These are phyloP conservation scores for Perca fluviatilis DNA, from an alignment of 2,113 vertebrate species.

Conservation along the genomic window DNA sequence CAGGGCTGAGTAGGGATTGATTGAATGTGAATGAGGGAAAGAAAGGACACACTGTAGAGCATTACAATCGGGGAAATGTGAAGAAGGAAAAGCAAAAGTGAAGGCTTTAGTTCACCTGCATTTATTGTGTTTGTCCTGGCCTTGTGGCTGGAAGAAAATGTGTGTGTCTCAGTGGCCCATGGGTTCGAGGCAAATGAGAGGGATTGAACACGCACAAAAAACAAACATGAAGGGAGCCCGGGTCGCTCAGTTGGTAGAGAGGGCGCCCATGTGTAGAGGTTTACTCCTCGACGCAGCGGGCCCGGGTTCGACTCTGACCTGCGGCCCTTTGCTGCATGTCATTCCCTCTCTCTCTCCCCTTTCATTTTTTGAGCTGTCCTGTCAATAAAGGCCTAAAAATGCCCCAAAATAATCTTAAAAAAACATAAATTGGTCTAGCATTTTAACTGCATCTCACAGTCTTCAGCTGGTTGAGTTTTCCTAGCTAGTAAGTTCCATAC, in stretches of 20 bases:
- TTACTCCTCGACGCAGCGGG: no score
- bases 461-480: background rate
- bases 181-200: background rate
- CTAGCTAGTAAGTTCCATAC: background rate
- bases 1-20: slow-evolving; percentile 58
- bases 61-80: slow-evolving; percentile 11
- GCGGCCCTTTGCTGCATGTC: no score
- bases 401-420: no score
- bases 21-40: slow-evolving; percentile 35
- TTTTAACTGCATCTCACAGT: background rate
- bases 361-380: no score
- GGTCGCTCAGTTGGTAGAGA: no score
- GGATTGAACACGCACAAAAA: background rate
- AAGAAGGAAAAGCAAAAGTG: background rate
- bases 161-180: background rate
- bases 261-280: no score
- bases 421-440: background rate
- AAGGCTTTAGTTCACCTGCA: background rate
- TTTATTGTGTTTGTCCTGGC: background rate
- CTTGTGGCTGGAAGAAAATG: background rate
- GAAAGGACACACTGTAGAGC: slow-evolving; percentile 5
- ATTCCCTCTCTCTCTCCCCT: no score
- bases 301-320: no score
- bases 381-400: no score
- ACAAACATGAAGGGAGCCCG: background rate